Evolutionary conservation across 2,888 invertebrate species (phyloP).

Genomic region (Sarcophaga subvicina): DNA sequence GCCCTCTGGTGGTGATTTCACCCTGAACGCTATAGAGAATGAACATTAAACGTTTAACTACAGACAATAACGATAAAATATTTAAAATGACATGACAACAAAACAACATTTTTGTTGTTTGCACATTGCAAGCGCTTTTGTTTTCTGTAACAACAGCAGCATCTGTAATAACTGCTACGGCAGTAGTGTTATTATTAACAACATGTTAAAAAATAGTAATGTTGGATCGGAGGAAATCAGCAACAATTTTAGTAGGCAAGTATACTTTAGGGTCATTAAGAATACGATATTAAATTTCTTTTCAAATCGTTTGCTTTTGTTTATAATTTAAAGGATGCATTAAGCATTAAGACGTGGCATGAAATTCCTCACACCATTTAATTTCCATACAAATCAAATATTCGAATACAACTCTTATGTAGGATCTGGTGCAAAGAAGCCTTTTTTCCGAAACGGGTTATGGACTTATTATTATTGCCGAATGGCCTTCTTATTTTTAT

Average conservation of each 20-base stretch:
- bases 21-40: not conserved
- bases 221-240: not conserved
- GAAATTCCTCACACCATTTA: too few relatives aligned
- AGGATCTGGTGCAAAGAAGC: too few relatives aligned
- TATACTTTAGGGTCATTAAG: too few relatives aligned
- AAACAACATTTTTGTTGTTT: conserved; percentile 39
- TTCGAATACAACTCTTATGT: too few relatives aligned
- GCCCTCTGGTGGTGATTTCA: conserved; percentile 39
- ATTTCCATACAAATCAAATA: too few relatives aligned
- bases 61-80: conserved; percentile 34
- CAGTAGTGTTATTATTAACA: conserved; percentile 8
- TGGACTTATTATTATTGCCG: too few relatives aligned
- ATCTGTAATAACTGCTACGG: not conserved
- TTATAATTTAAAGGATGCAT: too few relatives aligned
- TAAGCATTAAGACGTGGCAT: too few relatives aligned
- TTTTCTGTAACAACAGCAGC: not conserved
- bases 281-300: not conserved
- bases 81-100: conserved; percentile 46
- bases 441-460: too few relatives aligned
- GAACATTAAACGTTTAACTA: conserved; percentile 13
- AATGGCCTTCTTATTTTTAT: too few relatives aligned
- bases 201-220: not conserved
- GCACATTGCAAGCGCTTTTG: conserved; percentile 6
- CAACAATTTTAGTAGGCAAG: not conserved
- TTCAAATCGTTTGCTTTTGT: too few relatives aligned